Conservation (phyloP, 2,113 vertebrate species). For the Phocoena phocoena region DNA sequence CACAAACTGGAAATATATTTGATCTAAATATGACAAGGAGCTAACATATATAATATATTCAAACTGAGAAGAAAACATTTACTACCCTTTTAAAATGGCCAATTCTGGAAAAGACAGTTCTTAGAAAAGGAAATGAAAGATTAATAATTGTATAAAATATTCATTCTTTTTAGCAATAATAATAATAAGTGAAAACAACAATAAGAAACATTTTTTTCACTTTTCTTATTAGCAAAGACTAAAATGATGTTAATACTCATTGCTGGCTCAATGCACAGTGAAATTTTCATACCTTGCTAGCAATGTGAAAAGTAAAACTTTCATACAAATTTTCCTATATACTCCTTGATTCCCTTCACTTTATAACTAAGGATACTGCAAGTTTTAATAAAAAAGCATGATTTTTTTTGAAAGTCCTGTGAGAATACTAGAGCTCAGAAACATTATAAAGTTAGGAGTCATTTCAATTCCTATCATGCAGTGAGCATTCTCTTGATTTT, state of each 20-base stretch:
- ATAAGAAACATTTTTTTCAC: neutral
- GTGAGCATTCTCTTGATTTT: conserved; percentile 67
- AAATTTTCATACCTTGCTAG: neutral
- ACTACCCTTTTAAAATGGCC: neutral
- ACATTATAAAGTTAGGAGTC: conserved; percentile 49
- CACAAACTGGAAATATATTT: neutral
- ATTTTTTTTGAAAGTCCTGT: conserved; percentile 36
- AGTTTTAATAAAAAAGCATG: conserved; percentile 47
- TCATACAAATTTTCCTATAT: neutral
- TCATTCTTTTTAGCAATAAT: neutral
- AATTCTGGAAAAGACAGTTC: neutral
- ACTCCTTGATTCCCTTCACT: neutral
- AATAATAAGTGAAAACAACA: neutral
- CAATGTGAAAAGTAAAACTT: neutral
- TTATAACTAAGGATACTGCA: neutral
- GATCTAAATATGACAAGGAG: neutral
- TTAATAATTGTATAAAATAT: neutral
- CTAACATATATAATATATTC: neutral
- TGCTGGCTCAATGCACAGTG: neutral
- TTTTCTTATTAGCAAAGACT: neutral
- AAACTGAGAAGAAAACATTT: neutral
- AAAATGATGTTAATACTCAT: neutral
- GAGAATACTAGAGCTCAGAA: conserved; percentile 18
- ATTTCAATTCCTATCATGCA: conserved; percentile 48
- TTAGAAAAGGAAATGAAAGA: neutral